Conservation (phyloP, 2,888 invertebrate genomes). For the Cephalotes varians region DNA sequence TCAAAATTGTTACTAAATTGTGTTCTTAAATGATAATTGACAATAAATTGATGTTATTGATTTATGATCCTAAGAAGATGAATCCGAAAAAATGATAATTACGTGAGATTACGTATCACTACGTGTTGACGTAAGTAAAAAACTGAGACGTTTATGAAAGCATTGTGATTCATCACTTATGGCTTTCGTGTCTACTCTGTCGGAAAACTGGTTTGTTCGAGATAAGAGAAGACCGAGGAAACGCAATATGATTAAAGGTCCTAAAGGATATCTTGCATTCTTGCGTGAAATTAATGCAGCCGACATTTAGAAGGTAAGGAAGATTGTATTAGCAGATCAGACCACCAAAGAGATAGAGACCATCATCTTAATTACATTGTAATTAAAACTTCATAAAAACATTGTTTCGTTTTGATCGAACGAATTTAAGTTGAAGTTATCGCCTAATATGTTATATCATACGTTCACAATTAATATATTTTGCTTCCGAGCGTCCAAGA, state of each 20-base stretch:
- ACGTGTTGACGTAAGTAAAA: conserved; percentile 28
- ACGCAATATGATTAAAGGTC: conserved; percentile 34
- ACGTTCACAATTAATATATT: conserved; percentile 39
- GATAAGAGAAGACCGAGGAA: conserved; percentile 32
- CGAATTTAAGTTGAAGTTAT: background rate
- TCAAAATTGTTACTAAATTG: background rate
- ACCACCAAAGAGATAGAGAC: conserved; percentile 36
- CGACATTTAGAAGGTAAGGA: conserved; percentile 22
- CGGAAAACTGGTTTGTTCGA: conserved; percentile 34
- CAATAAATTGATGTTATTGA: background rate
- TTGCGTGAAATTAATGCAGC: conserved; percentile 33
- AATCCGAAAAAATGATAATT: background rate
- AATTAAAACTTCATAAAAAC: conserved; percentile 44
- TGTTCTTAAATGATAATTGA: background rate
- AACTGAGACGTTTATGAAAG: conserved; percentile 10
- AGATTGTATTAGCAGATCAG: conserved; percentile 39
- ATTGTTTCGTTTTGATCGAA: conserved; percentile 24
- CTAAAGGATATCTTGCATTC: background rate
- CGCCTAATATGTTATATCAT: conserved; percentile 6
- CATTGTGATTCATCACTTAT: conserved; percentile 23
- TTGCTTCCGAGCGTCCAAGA: conserved; percentile 24
- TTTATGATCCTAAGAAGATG: background rate
- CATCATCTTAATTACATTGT: conserved; percentile 36
- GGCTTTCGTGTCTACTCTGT: conserved; percentile 9
- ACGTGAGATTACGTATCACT: background rate